These are phyloP conservation scores for Phenganax stokvisi DNA, from an alignment of 92 coral and sea anemone species.

Conservation along the genomic window DNA sequence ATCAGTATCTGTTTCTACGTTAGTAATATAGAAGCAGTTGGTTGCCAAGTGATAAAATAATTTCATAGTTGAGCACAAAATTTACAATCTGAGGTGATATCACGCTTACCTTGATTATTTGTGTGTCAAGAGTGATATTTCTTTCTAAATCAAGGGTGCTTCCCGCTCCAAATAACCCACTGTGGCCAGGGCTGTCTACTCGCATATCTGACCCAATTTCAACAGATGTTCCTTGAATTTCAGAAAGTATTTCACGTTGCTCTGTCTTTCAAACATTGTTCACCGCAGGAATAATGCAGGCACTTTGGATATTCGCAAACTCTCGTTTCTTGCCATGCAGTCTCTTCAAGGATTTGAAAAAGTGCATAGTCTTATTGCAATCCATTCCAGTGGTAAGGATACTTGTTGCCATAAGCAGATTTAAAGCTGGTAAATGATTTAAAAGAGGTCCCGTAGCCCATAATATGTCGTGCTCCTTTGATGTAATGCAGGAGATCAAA, in stretches of 20 bases:
- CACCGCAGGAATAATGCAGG: constrained; percentile 41
- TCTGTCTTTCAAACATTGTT: constrained; percentile 37
- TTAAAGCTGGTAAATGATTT: constrained; percentile 12
- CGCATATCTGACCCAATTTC: constrained; percentile 48
- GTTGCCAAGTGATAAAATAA: no score
- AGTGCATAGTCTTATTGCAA: constrained; percentile 34
- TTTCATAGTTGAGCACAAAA: no score
- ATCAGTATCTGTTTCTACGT: no score
- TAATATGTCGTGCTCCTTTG: neutral
- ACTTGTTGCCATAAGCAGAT: constrained; percentile 10
- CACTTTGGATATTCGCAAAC: constrained; percentile 35
- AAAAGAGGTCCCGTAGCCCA: constrained; percentile 32
- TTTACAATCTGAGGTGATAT: no score
- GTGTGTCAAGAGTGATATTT: constrained; percentile 45
- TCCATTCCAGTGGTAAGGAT: constrained; percentile 41
- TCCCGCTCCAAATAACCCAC: constrained; percentile 42
- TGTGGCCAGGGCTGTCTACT: constrained; percentile 56
- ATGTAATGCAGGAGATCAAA: neutral
- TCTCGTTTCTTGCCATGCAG: constrained; percentile 41
- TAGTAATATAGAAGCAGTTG: no score
- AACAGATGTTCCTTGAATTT: constrained; percentile 30
- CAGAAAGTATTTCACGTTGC: constrained; percentile 21
- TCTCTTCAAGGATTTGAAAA: constrained; percentile 42
- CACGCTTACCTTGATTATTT: constrained; percentile 44
- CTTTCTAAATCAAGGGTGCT: constrained; percentile 40